Base-by-base conservation (phyloP, 2,888 invertebrate genomes). In the Epinotia bilunana region DNA sequence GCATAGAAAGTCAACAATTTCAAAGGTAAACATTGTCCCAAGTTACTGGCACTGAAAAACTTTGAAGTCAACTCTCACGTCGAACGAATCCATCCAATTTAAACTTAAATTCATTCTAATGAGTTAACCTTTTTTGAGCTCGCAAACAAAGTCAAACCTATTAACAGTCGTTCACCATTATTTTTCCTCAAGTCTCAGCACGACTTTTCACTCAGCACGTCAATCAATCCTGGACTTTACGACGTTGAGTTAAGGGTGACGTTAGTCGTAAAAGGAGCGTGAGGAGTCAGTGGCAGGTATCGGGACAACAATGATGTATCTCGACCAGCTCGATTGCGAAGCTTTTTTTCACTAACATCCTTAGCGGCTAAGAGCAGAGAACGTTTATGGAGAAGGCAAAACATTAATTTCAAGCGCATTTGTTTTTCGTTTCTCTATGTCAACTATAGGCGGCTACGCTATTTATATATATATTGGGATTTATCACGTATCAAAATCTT, bases 241-340 rank as follows among this genome's bases (percentile, higher is more conserved):
- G 57, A 23, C 55, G 39, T 65, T 11, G 57, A 28, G 75, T 61
- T 75, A 75, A 72, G 61, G 53, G 65, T 71, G 75, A 75, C 71
- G 74, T 71, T 60, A 13, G 46, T 71, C 43, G 70, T 71, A 70
- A 69, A 77, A 71, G 62, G 63, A 61, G 69, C 49, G 67, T 83
- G 83, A 80, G 82, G 82, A 83, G 83, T 81, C 86, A 81, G 85
- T 87, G 87, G 88, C 88, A 87, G 87, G 89, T 88, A 90, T 90
- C 89, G 90, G 84, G 83, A 84, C 90, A 85, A 87, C 90, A 88
- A 88, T 91, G 90, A 91, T 89, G 90, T 88, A 87, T 88, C 87
- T 88, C 85, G 88, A 86, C 90, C 90, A 89, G 90, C 90, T 87
- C 86, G 87, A 86, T 87, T 83, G 86, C 85, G 78, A 82, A 83